phyloP scores from a whole-genome alignment of 1,140 invertebrate species.

The Homalodisca vitripennis region DNA sequence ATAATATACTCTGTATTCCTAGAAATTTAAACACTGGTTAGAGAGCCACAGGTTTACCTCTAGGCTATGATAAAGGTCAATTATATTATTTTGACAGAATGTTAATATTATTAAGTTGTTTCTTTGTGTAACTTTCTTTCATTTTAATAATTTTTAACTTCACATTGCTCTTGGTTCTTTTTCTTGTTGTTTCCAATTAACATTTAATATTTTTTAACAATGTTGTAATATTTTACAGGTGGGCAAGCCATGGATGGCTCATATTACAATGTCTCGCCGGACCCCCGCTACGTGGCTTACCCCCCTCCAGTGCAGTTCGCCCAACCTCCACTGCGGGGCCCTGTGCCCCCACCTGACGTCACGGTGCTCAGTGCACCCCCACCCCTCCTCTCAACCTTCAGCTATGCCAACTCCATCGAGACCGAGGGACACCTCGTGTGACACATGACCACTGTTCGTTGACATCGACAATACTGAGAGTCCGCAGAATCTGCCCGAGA shows the following conservation, averaged over 20 bases:
- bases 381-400: constrained; percentile 49
- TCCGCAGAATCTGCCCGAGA: constrained; percentile 20
- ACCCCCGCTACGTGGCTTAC: constrained; percentile 49
- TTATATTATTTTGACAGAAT: too few species aligned
- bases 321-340: constrained; percentile 41
- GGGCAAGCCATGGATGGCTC: constrained; percentile 34
- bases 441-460: constrained; percentile 35
- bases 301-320: constrained; percentile 47
- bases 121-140: too few species aligned
- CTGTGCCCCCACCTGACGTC: constrained; percentile 44
- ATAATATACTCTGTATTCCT: too few species aligned
- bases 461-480: constrained; percentile 25
- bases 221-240: constrained; percentile 33
- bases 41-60: too few species aligned
- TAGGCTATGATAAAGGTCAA: too few species aligned
- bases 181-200: too few species aligned
- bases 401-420: constrained; percentile 44
- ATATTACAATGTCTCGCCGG: constrained; percentile 47
- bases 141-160: too few species aligned
- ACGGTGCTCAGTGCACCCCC: constrained; percentile 45
- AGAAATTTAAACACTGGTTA: too few species aligned
- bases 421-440: constrained; percentile 50
- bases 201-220: not conserved
- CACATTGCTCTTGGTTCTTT: too few species aligned
- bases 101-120: too few species aligned